Base-by-base conservation (phyloP, 2,113 vertebrate genomes). In the Syngnathoides biaculeatus region DNA sequence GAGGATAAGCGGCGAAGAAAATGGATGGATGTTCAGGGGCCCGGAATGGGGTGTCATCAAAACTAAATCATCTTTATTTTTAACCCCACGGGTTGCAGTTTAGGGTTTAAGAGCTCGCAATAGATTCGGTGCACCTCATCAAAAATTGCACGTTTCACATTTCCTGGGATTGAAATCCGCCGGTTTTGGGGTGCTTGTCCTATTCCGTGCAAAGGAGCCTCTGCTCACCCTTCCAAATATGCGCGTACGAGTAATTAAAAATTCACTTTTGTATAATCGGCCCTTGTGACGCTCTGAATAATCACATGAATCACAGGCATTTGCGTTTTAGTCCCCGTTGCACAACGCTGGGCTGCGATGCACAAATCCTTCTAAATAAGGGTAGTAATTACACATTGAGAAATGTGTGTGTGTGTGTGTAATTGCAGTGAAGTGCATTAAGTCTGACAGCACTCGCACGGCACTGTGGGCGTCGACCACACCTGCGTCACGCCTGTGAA, bases 381-480 rank as follows among this genome's bases (percentile, higher is more conserved):
- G 62, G 27, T 53, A 50, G 43, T 75, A 70, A 81, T 78, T 79
- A 78, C 4, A 75, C 63, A 74, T 80, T 71, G 71, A 63, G 69
- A 80, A 81, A 89, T 26, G 12, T 55, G 12, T 55, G 22, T 55
- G 53, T 55, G 26, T 30, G 26, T 57, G 55, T 71, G 14, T 79
- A 87, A 88, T 85, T 81, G 79, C 84, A 67, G 43, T 43, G 66
- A 83, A 72, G 84, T 84, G 84, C 80, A 79, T 65, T 71, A 72
- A 82, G 79, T 69, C 75, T 78, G 65, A 62, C 60, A 62, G 40
- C 7, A 2, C 39, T 17, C 59, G 39, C 40, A 38, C 10, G 60
- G 60, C 60, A 14, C 39, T 62, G 59, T 22, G 39, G 39, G 68
- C 64, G 53, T 30, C 55, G 0, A 62, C 68, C 85, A 27, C 86